A percentile compares a stretch with the other conserved stretches of the same genome.
phyloP scores from a whole-genome alignment of 2,113 vertebrate species.

The Uria aalge region DNA sequence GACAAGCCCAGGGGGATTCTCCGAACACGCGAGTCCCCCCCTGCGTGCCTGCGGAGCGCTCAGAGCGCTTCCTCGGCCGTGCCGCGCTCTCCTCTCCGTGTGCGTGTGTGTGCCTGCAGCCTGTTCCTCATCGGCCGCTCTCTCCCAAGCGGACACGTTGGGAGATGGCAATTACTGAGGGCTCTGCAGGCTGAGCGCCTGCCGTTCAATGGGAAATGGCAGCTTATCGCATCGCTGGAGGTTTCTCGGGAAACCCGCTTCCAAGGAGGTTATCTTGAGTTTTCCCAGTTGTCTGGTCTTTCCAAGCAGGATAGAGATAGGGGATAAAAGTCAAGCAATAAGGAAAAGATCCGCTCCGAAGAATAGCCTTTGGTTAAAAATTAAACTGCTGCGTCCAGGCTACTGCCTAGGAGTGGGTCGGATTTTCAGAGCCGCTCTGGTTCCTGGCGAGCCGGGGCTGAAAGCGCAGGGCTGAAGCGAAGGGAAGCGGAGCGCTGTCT shows the following conservation, averaged over 20 bases:
- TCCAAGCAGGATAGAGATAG: neutral
- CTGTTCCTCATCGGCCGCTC: neutral
- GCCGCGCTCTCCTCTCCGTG: neutral
- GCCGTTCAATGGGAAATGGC: neutral
- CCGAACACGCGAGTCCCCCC: neutral
- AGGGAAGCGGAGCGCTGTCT: neutral
- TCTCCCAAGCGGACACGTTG: neutral
- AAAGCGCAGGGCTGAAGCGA: neutral
- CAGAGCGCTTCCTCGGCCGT: neutral
- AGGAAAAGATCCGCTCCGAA: neutral
- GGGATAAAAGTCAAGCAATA: neutral
- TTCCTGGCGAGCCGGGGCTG: neutral
- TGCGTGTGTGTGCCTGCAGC: too few relatives aligned
- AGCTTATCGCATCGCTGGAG: neutral
- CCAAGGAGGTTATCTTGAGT: neutral
- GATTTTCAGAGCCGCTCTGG: neutral
- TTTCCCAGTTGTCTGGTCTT: neutral
- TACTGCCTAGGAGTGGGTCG: neutral
- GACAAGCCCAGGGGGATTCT: neutral
- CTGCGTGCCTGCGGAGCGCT: neutral
- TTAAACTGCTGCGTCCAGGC: neutral
- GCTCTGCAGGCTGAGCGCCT: neutral
- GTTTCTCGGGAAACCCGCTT: neutral
- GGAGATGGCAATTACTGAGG: accelerated
- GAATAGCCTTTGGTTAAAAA: neutral